Base-by-base conservation (phyloP, 2,888 invertebrate species). In the Andrena bicolor region DNA sequence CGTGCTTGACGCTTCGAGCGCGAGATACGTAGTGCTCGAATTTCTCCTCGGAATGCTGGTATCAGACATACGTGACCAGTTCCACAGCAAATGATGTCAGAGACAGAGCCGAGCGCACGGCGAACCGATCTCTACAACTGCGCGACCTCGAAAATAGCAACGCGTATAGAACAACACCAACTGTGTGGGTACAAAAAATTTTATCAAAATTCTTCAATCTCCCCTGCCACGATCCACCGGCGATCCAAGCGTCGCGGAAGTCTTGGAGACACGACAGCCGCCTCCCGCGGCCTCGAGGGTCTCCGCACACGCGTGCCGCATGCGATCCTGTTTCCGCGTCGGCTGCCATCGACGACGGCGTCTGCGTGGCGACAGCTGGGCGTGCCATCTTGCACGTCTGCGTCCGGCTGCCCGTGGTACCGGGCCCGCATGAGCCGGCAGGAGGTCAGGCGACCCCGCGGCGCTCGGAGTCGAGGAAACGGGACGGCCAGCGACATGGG, bases 381-480 rank as follows among this genome's bases (percentile, higher is more conserved):
- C 90, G 90, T 92, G 93, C 92, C 92, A 92, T 93, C 93, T 93
- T 93, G 92, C 93, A 93, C 93, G 93, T 93, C 93, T 93, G 93
- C 93, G 93, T 93, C 91, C 90, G 91, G 89, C 91, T 91, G 91
- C 91, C 91, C 91, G 88, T 88, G 86, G 84, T 87, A 92, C 66
- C 92, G 91, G 93, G 93, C 80, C 71, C 90, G 16, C 90, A 93
- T 87, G 82, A 85, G 48, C 30, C 16, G 70, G 7, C 20, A 56
- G 56, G 30, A 63, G 65, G 28, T 49, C 20, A 26, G 26, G 4
- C 16, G 23, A 30, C 56, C 20, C 16, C 26, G 23, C 20, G 49
- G 53, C 23, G 6, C 2, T 13, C 35, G 58, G 58, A 58, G 77
- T 13, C 58, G 41, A 16, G 68, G 32, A 28, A 20, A 23, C 51